Conservation (phyloP, 2,113 vertebrate genomes). For the Neomonachus schauinslandi region DNA sequence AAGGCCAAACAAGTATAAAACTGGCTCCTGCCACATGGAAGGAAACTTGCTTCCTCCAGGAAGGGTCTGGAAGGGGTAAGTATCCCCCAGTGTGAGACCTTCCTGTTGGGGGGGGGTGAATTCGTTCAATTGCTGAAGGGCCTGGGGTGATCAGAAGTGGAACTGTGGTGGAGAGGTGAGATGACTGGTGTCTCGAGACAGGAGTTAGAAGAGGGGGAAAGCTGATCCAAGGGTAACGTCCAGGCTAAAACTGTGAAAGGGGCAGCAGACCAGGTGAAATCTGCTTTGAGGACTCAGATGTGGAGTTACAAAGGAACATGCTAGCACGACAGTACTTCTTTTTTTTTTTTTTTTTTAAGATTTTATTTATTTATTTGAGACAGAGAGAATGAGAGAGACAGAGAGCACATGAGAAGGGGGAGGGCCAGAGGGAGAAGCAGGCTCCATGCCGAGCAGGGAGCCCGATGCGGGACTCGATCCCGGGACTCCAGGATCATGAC, state of each 20-base stretch:
- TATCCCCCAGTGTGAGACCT: background rate
- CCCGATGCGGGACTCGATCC: too few species aligned
- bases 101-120: background rate
- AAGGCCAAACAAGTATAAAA: conserved; percentile 12
- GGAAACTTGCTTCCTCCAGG: background rate
- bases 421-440: too few species aligned
- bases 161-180: background rate
- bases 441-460: too few species aligned
- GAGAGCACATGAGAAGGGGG: too few species aligned
- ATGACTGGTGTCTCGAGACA: background rate
- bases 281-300: background rate
- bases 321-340: background rate
- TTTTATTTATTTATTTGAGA: too few species aligned
- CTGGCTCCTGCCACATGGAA: background rate
- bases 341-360: too few species aligned
- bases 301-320: background rate
- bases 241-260: background rate
- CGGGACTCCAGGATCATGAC: too few species aligned
- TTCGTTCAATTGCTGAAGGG: background rate
- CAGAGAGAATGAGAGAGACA: too few species aligned
- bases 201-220: background rate
- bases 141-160: background rate
- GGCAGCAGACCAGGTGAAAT: background rate
- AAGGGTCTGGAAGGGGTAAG: conserved; percentile 65
- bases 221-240: background rate